These are phyloP conservation scores for Sarcophaga subvicina DNA, from an alignment of 2,888 invertebrate genomes.

Conservation along the genomic window DNA sequence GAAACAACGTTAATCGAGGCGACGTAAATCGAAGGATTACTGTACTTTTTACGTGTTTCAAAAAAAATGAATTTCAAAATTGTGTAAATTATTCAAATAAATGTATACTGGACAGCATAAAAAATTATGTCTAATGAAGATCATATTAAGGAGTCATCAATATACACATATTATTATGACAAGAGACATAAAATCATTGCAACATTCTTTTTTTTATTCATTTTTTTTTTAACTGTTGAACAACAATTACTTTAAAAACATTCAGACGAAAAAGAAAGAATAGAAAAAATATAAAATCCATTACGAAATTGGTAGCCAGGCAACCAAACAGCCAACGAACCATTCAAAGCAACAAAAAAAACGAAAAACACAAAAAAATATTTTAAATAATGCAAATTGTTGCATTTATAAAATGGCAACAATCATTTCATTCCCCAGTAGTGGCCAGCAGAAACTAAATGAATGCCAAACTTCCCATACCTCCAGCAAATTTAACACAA, in stretches of 20 bases:
- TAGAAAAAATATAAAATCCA: slow-evolving; percentile 28
- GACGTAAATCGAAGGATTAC: too few species aligned
- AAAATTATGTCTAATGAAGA: too few species aligned
- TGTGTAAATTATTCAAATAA: too few species aligned
- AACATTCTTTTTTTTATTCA: not conserved
- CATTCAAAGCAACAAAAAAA: not conserved
- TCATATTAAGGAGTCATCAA: too few species aligned
- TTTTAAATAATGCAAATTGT: slow-evolving; percentile 61
- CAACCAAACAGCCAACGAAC: slow-evolving; percentile 12
- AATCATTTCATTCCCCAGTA: slow-evolving; percentile 28
- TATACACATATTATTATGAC: too few species aligned
- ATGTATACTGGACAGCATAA: too few species aligned
- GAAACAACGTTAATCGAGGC: too few species aligned
- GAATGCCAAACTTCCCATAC: slow-evolving; percentile 50
- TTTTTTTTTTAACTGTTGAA: not conserved
- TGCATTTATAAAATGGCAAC: slow-evolving; percentile 66
- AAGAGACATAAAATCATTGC: too few species aligned
- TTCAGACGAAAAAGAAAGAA: not conserved
- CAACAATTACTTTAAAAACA: not conserved
- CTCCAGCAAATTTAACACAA: slow-evolving; percentile 58
- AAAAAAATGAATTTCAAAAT: too few species aligned
- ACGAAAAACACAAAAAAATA: slow-evolving; percentile 11
- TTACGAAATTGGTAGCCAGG: slow-evolving; percentile 36
- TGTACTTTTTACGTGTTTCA: too few species aligned
- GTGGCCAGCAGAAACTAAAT: slow-evolving; percentile 14